These are phyloP conservation scores for Liparis tanakae DNA, from an alignment of 2,797 vertebrate species.

Conservation along the genomic window DNA sequence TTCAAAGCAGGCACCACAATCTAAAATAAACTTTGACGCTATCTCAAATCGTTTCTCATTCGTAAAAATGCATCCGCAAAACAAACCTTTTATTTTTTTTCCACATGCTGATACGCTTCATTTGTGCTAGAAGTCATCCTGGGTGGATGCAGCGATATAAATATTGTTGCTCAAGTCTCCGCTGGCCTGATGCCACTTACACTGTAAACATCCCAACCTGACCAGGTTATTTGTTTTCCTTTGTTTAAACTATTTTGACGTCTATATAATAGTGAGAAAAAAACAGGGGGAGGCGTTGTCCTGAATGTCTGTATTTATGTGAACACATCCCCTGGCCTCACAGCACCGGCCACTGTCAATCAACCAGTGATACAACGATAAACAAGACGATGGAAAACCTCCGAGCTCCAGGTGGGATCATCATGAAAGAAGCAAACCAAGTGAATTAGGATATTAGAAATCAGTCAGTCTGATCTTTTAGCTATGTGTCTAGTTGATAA, in stretches of 20 bases:
- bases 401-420: constrained; percentile 21
- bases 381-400: constrained; percentile 27
- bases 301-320: constrained; percentile 80
- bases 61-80: constrained; percentile 26
- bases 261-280: constrained; percentile 83
- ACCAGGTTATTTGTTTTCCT: constrained; percentile 82
- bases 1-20: constrained; percentile 41
- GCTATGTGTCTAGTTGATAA: not conserved
- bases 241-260: constrained; percentile 86
- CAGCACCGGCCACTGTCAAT: constrained; percentile 53
- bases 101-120: constrained; percentile 25
- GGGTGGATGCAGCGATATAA: constrained; percentile 59
- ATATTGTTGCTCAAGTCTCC: constrained; percentile 66
- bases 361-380: constrained; percentile 36
- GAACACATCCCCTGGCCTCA: constrained; percentile 78
- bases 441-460: constrained; percentile 7
- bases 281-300: constrained; percentile 68
- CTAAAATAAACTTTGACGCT: constrained; percentile 66
- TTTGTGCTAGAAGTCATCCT: constrained; percentile 31
- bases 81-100: constrained; percentile 26
- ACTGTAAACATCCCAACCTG: constrained; percentile 85
- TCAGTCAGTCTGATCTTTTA: not conserved
- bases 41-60: constrained; percentile 38
- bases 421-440: constrained; percentile 9
- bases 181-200: constrained; percentile 78